A percentile compares a stretch with the other conserved stretches of the same genome.
phyloP scores from a whole-genome alignment of 2,888 invertebrate genomes.

The Lottia gigantea region DNA sequence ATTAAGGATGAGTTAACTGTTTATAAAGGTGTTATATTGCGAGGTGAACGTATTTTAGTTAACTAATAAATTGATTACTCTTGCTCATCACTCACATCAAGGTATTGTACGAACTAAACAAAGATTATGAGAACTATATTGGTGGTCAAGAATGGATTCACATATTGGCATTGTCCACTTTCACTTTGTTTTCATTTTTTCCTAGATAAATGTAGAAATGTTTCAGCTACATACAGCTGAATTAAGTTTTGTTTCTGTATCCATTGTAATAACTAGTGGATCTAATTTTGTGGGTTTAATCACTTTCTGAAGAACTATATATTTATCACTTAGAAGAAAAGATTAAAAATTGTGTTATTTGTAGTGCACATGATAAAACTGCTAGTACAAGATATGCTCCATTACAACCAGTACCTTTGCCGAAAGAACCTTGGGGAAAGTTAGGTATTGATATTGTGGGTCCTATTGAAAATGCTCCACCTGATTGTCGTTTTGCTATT shows the following conservation, averaged over 20 bases:
- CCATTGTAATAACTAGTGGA: too few relatives aligned
- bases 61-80: too few relatives aligned
- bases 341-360: not conserved
- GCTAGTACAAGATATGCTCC: conserved; percentile 20
- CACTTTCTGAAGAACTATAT: too few relatives aligned
- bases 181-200: too few relatives aligned
- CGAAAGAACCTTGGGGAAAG: conserved; percentile 55
- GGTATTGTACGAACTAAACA: not conserved
- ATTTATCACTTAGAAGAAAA: not conserved
- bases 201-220: too few relatives aligned
- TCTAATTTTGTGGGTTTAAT: too few relatives aligned
- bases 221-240: too few relatives aligned
- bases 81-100: not conserved
- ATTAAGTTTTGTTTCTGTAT: too few relatives aligned
- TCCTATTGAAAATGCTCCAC: conserved; percentile 34
- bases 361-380: not conserved
- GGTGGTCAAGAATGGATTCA: not conserved
- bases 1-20: too few relatives aligned
- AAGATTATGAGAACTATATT: not conserved
- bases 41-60: too few relatives aligned
- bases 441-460: conserved; percentile 68
- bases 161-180: too few relatives aligned
- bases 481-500: conserved; percentile 44
- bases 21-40: too few relatives aligned
- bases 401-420: conserved; percentile 38